Evolutionary conservation across 2,888 invertebrate genomes (phyloP), one percentile per base, ranked within the genome.

Genomic region (Amiota mariae): DNA sequence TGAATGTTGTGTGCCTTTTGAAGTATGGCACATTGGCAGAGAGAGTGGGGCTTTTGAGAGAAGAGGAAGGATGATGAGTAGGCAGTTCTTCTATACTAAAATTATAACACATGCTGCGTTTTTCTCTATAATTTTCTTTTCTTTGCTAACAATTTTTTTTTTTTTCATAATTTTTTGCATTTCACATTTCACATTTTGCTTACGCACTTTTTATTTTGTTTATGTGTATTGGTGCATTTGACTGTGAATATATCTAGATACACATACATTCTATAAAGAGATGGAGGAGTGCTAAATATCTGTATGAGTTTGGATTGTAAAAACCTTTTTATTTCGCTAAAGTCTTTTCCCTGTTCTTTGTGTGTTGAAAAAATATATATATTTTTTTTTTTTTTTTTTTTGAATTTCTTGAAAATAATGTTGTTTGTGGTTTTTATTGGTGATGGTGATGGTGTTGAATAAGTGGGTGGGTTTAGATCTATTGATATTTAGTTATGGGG

Each of bases 51-150:
- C 13, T 2, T 15, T 18, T 18, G 8, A 8, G 54, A 13, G 54
- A 15, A n/a, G 8, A 1, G 20, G 18, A 10, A 15, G 57, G 54
- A n/a, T n/a, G n/a, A 51, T 4, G 57, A 13, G 20, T 54, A 10
- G 51, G 11, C 36, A 8, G 63, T 70, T 24, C 70, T 18, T 36
- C 18, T 49, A 18, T 63, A 63, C 66, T 64, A 20, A 66, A 72
- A 72, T 72, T 72, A 72, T 72, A 72, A 66, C 72, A 72, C 72
- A 72, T 72, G 72, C 72, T 57, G 47, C 12, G 72, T 56, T 72
- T 72, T 72, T 56, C 72, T 72, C 51, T 68, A 54, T 54, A 68
- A 68, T 68, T 68, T 68, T 49, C 67, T 68, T 46, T 54, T 51
- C 67, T 51, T 49, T 24, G 36, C 12, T 63, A 3, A 13, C 36